Evolutionary conservation across 2,113 vertebrate species (phyloP).

Genomic region (Stigmatopora nigra): DNA sequence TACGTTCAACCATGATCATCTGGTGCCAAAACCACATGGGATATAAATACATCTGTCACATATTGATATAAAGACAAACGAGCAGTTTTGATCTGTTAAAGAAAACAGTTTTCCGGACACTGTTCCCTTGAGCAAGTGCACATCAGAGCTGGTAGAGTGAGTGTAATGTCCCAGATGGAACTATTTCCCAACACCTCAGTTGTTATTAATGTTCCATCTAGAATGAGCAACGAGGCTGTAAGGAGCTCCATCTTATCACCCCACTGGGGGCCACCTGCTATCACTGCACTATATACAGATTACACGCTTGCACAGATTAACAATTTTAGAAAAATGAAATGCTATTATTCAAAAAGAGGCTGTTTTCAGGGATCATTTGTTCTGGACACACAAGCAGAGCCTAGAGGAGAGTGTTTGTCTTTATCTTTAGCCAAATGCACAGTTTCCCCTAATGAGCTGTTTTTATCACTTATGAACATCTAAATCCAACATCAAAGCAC

Average conservation of each 20-base stretch:
- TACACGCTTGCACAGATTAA: conserved; percentile 25
- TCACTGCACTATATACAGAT: conserved; percentile 46
- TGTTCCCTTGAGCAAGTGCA: conserved; percentile 57
- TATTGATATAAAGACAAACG: not conserved
- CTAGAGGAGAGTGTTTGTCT: conserved; percentile 17
- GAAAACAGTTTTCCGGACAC: not conserved
- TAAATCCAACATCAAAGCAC: conserved; percentile 49
- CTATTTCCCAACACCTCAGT: conserved; percentile 66
- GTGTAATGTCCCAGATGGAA: conserved; percentile 76
- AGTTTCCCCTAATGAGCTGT: conserved; percentile 13
- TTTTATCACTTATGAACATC: conserved; percentile 49
- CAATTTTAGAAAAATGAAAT: not conserved
- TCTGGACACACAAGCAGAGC: conserved; percentile 32
- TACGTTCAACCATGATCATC: not conserved
- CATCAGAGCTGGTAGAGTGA: conserved; percentile 76
- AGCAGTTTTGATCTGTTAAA: not conserved
- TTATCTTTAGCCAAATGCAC: conserved; percentile 37
- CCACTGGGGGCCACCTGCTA: conserved; percentile 71
- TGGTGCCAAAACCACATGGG: conserved; percentile 16
- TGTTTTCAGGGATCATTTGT: conserved; percentile 40
- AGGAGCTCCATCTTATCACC: conserved; percentile 72
- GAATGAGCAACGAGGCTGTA: conserved; percentile 76
- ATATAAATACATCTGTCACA: not conserved
- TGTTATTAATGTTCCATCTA: conserved; percentile 84
- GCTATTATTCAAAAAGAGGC: conserved; percentile 29